phyloP scores from a whole-genome alignment of 2,888 invertebrate species.

The Hydraecia micacea region DNA sequence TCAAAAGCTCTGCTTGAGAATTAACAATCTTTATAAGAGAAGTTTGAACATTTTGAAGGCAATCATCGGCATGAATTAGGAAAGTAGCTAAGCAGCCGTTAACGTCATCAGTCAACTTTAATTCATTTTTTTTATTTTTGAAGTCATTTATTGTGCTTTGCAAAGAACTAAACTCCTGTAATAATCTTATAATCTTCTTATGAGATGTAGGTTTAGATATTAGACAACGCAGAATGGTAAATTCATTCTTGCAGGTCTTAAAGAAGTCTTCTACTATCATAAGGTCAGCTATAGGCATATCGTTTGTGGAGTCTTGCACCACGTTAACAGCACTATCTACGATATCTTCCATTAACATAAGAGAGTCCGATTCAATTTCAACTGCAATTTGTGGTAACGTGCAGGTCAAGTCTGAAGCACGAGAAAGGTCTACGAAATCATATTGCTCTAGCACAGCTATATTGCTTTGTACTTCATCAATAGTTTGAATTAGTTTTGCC shows the following conservation, averaged over 20 bases:
- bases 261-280: conserved; percentile 81
- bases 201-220: conserved; percentile 77
- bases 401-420: conserved; percentile 77
- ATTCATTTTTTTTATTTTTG: conserved; percentile 69
- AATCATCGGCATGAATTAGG: conserved; percentile 75
- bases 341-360: conserved; percentile 78
- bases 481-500: conserved; percentile 79
- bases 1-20: conserved; percentile 75
- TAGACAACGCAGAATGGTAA: conserved; percentile 78
- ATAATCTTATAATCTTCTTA: conserved; percentile 81
- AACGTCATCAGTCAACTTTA: conserved; percentile 74
- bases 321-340: conserved; percentile 77
- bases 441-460: conserved; percentile 83
- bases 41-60: conserved; percentile 73
- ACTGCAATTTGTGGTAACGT: conserved; percentile 73
- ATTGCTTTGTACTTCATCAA: conserved; percentile 81
- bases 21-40: conserved; percentile 77
- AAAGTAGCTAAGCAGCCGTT: conserved; percentile 74
- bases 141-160: conserved; percentile 76
- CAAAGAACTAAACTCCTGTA: conserved; percentile 80
- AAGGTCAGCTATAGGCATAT: conserved; percentile 75
- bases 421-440: conserved; percentile 81
- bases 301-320: conserved; percentile 75
- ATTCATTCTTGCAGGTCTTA: conserved; percentile 79
- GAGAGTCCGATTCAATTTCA: conserved; percentile 78